Percentiles rank a stretch among this genome's conserved stretches.
phyloP scores from a whole-genome alignment of 2,888 invertebrate genomes.

The Venusia cambrica region DNA sequence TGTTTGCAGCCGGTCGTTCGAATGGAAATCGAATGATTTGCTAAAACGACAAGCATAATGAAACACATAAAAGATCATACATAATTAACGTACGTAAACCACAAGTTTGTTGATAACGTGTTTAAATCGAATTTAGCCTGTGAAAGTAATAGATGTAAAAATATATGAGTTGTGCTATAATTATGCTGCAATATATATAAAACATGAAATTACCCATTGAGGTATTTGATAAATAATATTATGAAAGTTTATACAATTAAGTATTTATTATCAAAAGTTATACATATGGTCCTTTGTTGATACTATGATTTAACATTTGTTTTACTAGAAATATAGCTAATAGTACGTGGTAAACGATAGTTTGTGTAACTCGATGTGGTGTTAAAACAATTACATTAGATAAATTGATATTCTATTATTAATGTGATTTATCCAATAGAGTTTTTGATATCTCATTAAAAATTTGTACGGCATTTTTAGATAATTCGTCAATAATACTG shows the following conservation, averaged over 20 bases:
- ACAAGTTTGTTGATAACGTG: conserved; percentile 14
- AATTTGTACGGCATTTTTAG: conserved; percentile 15
- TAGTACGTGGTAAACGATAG: conserved; percentile 9
- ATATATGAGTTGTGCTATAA: too few species aligned
- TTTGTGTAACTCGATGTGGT: conserved; percentile 23
- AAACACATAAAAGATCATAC: conserved; percentile 18
- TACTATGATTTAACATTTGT: neutral
- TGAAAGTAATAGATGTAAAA: conserved; percentile 5
- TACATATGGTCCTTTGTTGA: neutral
- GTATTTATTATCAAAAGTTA: conserved; percentile 4
- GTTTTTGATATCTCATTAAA: conserved; percentile 17
- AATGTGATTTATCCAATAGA: conserved; percentile 24
- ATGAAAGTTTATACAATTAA: neutral
- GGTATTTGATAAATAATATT: too few species aligned
- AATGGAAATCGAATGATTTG: conserved; percentile 12
- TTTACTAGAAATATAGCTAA: conserved; percentile 2
- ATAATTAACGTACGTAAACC: too few species aligned
- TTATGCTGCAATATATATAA: too few species aligned
- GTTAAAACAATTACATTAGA: conserved; percentile 17
- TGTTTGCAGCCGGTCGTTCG: too few species aligned
- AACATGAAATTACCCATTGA: too few species aligned
- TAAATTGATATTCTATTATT: conserved; percentile 15
- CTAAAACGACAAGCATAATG: conserved; percentile 7
- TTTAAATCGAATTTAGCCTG: conserved; percentile 25
- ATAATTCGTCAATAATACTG: conserved; percentile 1